Evolutionary conservation across 2,888 invertebrate genomes (phyloP).

Genomic region (Saturnia japonica): DNA sequence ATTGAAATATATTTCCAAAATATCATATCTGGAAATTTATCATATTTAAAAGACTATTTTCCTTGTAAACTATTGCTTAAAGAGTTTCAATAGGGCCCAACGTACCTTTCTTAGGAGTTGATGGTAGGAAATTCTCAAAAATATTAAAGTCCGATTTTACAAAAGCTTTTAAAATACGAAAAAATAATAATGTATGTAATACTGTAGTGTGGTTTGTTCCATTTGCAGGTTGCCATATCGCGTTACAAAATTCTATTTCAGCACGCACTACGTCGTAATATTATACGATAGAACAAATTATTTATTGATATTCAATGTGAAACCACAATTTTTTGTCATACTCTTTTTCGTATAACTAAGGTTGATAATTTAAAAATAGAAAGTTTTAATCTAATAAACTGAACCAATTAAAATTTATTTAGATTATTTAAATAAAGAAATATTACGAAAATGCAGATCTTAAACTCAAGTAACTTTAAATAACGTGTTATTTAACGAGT

Average conservation of each 20-base stretch:
- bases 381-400: conserved; percentile 9
- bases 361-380: conserved; percentile 18
- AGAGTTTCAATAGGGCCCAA: too few relatives aligned
- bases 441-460: neutral
- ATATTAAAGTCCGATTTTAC: neutral
- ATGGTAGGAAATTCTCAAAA: neutral
- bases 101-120: too few relatives aligned
- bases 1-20: too few relatives aligned
- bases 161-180: neutral
- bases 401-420: neutral
- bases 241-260: conserved; percentile 35
- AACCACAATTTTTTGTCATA: conserved; percentile 24
- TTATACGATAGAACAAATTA: conserved; percentile 26
- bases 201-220: conserved; percentile 7
- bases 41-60: too few relatives aligned
- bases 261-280: conserved; percentile 32
- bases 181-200: neutral
- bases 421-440: neutral
- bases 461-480: neutral
- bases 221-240: conserved; percentile 20
- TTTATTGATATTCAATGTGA: conserved; percentile 22
- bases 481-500: neutral
- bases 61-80: too few relatives aligned
- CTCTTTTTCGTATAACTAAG: neutral
- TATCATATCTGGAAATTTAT: too few relatives aligned